Conservation (phyloP, 2,113 vertebrate species). For the Podiceps cristatus region DNA sequence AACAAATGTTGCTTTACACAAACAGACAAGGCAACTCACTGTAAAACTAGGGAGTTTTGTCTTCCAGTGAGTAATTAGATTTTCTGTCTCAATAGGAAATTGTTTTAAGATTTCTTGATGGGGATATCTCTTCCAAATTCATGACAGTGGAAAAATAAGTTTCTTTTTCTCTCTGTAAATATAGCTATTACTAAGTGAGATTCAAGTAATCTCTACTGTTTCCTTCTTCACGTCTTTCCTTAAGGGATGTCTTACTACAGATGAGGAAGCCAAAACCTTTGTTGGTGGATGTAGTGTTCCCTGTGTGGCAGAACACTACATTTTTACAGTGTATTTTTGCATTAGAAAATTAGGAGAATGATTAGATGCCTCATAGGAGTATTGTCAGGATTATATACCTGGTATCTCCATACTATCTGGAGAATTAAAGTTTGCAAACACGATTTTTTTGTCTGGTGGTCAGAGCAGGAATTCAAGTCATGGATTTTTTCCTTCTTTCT, state of each 20-base stretch:
- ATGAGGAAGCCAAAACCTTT: neutral
- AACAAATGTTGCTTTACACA: neutral
- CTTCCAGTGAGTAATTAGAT: neutral
- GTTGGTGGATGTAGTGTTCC: fast-evolving
- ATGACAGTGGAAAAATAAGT: neutral
- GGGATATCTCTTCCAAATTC: neutral
- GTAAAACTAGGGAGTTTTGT: neutral
- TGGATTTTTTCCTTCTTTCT: neutral
- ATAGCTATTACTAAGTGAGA: neutral
- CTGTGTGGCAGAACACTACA: neutral
- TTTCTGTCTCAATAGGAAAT: neutral
- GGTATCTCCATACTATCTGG: neutral
- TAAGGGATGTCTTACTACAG: neutral
- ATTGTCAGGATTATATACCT: neutral
- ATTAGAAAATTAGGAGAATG: neutral
- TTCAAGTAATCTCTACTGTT: neutral
- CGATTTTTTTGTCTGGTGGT: neutral
- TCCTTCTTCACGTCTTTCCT: neutral
- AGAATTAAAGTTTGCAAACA: neutral
- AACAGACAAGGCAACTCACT: neutral
- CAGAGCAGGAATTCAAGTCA: neutral
- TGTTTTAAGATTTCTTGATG: neutral
- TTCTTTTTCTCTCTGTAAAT: neutral
- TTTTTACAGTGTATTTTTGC: neutral
- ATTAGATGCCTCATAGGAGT: neutral